Conservation (phyloP, 1,140 invertebrate species). For the Lordiphosa mommai region DNA sequence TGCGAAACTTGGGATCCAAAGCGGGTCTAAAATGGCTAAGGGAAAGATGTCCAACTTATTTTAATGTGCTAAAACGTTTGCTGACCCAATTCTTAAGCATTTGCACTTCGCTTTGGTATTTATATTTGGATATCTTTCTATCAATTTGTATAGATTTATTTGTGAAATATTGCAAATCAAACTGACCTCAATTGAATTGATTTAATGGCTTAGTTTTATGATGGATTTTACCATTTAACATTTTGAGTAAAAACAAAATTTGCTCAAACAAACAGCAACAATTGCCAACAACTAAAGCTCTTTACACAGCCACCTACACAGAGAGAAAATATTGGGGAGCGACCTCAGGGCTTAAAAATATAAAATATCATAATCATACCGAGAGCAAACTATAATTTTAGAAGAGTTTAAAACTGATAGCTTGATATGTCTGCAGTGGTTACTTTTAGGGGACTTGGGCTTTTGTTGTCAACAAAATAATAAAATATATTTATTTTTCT, state of each 20-base stretch:
- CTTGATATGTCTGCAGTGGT: too few relatives aligned
- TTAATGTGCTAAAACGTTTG: conserved; percentile 21
- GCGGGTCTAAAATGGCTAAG: conserved; percentile 62
- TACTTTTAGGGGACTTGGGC: too few relatives aligned
- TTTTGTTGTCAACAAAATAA: too few relatives aligned
- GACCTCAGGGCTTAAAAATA: not conserved
- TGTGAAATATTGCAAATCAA: conserved; percentile 22
- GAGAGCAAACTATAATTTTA: too few relatives aligned
- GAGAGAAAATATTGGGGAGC: too few relatives aligned
- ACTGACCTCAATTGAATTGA: conserved; percentile 31
- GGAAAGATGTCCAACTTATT: conserved; percentile 1
- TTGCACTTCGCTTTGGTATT: not conserved
- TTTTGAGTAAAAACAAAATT: conserved; percentile 12
- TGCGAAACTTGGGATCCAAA: conserved; percentile 84
- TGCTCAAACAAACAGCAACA: conserved; percentile 2
- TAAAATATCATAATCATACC: too few relatives aligned
- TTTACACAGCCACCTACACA: not conserved
- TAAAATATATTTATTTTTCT: too few relatives aligned
- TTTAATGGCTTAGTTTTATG: conserved; percentile 33
- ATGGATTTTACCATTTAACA: conserved; percentile 6
- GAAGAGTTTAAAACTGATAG: too few relatives aligned
- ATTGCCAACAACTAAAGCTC: not conserved
- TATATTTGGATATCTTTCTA: not conserved
- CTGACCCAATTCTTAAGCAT: conserved; percentile 33
- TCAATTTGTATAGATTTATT: conserved; percentile 16